Percentiles rank a stretch among this genome's conserved stretches.
Evolutionary conservation across 1,140 invertebrate species (phyloP).

Genomic region (Eciton burchellii): DNA sequence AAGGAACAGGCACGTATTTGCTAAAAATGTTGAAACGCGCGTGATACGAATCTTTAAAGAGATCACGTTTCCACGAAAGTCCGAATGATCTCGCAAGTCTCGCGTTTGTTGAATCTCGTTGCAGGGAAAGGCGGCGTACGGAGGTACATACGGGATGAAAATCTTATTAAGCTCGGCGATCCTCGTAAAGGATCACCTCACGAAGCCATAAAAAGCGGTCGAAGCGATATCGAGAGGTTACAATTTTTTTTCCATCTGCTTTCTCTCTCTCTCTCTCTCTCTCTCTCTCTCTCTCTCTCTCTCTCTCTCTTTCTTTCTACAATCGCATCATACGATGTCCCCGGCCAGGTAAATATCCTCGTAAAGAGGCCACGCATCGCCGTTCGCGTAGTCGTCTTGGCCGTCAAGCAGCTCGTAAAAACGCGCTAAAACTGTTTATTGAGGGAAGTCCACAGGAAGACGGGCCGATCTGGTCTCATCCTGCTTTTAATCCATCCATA

Average conservation of each 20-base stretch:
- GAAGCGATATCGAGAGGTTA: constrained; percentile 7
- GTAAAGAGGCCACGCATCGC: constrained; percentile 22
- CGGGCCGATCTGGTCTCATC: not conserved
- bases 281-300: constrained; percentile 10
- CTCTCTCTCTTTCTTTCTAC: constrained; percentile 6
- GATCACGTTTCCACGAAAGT: constrained; percentile 1
- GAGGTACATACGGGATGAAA: not conserved
- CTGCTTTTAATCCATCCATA: constrained; percentile 3
- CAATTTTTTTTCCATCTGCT: not conserved
- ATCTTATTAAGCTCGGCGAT: constrained; percentile 14
- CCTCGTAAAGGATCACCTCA: constrained; percentile 32
- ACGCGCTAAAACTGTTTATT: constrained; percentile 33
- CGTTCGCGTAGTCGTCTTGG: constrained; percentile 37
- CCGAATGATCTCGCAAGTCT: not conserved
- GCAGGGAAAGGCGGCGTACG: not conserved
- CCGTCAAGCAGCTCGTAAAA: constrained; percentile 40
- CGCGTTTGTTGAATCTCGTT: not conserved
- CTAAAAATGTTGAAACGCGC: not conserved
- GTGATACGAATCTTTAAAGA: constrained; percentile 12
- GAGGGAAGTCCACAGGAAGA: constrained; percentile 11
- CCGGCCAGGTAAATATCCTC: constrained; percentile 29
- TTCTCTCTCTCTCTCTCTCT: constrained; percentile 10
- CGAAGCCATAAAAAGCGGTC: not conserved
- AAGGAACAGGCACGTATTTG: not conserved
- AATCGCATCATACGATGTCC: not conserved